Evolutionary conservation across 2,888 invertebrate species (phyloP).

Genomic region (Linyphia triangularis): DNA sequence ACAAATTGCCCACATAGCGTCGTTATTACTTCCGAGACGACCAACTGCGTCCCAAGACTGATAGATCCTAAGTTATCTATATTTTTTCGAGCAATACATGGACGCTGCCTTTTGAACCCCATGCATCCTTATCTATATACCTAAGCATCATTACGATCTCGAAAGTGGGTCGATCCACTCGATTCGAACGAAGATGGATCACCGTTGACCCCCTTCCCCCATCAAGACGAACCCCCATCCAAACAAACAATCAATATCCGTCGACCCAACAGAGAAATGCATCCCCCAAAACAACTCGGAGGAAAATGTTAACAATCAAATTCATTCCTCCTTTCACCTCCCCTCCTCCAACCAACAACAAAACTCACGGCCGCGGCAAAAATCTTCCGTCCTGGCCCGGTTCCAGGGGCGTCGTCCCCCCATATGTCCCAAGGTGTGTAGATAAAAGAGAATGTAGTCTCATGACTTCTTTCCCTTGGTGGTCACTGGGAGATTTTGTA

Average conservation of each 20-base stretch:
- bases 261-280: neutral
- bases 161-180: constrained; percentile 29
- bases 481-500: too few relatives aligned
- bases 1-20: too few relatives aligned
- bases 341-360: neutral
- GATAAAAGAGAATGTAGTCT: too few relatives aligned
- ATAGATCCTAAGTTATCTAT: too few relatives aligned
- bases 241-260: constrained; percentile 44
- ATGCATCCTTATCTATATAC: neutral
- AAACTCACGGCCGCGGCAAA: neutral
- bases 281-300: neutral
- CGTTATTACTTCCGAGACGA: too few relatives aligned
- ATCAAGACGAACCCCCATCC: neutral
- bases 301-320: constrained; percentile 48
- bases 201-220: neutral
- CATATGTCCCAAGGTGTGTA: constrained; percentile 38
- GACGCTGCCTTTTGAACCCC: neutral
- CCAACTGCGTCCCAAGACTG: too few relatives aligned
- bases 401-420: constrained; percentile 38
- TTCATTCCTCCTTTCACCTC: neutral
- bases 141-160: constrained; percentile 7
- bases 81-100: too few relatives aligned
- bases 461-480: too few relatives aligned
- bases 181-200: constrained; percentile 41
- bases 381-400: constrained; percentile 13